Evolutionary conservation across 1,140 invertebrate species (phyloP), one percentile per base, ranked within the genome.

Genomic region (Drosophila pandora): DNA sequence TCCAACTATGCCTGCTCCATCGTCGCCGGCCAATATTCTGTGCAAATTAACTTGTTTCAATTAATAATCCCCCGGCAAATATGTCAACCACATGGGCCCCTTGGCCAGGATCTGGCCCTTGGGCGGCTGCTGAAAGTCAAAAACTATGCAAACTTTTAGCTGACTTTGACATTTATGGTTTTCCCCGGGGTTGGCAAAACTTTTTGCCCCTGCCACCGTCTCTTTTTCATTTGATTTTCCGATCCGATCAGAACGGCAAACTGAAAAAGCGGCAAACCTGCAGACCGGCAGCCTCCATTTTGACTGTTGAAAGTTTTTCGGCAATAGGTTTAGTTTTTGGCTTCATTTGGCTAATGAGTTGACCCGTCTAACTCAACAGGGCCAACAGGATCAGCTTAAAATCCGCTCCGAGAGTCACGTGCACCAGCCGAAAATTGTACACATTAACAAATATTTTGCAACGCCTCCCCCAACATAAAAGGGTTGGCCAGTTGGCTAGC

Each of bases 21-120:
- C 22, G 23, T 37, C 43, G 30, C 13, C 17, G 72, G 62, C 47
- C 75, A 76, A 79, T 84, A 83, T 88, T 73, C 68, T 74, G 88
- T 75, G 71, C 83, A 90, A 90, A 90, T 90, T 90, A 90, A 90
- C 88, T 90, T 90, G 88, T 90, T 90, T 88, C 83, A 90, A 90
- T 90, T 90, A 90, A 90, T 90, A 90, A 90, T 90, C 88, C 88
- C 80, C 83, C 73, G 81, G 83, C 88, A 90, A 88, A 90, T 90
- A 90, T 90, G 88, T 90, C 88, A 90, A 90, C 84, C 83, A 83
- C 71, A 89, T 85, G 74, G 52, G 55, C 47, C 52, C 34, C 34
- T 43, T 34, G 58, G 69, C 67, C 71, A 62, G 68, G 43, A 61
- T 45, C 45, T 56, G 52, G 45, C 22, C 49, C 49, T 58, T 47